These are phyloP conservation scores for Phalloptychus januarius DNA, from an alignment of 2,797 vertebrate genomes.

Conservation along the genomic window DNA sequence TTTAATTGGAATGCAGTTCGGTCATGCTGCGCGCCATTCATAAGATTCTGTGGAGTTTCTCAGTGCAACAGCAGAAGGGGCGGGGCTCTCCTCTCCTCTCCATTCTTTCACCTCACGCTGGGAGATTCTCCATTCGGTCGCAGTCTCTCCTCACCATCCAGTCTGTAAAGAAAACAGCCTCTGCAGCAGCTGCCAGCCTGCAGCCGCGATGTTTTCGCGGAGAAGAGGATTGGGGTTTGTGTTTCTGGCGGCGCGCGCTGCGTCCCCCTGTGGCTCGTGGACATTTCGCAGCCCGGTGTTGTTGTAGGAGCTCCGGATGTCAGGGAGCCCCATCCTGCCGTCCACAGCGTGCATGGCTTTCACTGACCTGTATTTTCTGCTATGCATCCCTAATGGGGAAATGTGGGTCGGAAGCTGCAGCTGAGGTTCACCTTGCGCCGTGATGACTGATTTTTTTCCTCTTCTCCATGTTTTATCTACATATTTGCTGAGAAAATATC, in stretches of 20 bases:
- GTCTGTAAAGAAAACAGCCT: conserved; percentile 31
- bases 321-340: conserved; percentile 30
- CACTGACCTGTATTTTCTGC: conserved; percentile 8
- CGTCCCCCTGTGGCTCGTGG: conserved; percentile 19
- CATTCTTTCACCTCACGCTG: conserved; percentile 48
- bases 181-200: conserved; percentile 2
- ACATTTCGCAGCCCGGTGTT: conserved; percentile 31
- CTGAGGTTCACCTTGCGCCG: conserved; percentile 3
- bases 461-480: neutral
- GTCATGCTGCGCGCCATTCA: conserved; percentile 49
- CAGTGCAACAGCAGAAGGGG: conserved; percentile 33
- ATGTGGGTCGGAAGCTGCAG: conserved; percentile 11
- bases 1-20: neutral
- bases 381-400: conserved; percentile 16
- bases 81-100: conserved; percentile 34
- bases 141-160: conserved; percentile 29
- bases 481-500: conserved; percentile 4
- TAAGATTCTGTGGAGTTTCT: conserved; percentile 42
- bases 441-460: conserved; percentile 8
- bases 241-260: conserved; percentile 12
- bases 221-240: conserved; percentile 6
- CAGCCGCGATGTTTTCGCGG: neutral
- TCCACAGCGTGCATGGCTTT: conserved; percentile 32
- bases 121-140: conserved; percentile 33
- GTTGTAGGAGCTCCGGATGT: conserved; percentile 21